Evolutionary conservation across 2,888 invertebrate species (phyloP), one percentile per base, ranked within the genome.

Genomic region (Ormyrus thymus): DNA sequence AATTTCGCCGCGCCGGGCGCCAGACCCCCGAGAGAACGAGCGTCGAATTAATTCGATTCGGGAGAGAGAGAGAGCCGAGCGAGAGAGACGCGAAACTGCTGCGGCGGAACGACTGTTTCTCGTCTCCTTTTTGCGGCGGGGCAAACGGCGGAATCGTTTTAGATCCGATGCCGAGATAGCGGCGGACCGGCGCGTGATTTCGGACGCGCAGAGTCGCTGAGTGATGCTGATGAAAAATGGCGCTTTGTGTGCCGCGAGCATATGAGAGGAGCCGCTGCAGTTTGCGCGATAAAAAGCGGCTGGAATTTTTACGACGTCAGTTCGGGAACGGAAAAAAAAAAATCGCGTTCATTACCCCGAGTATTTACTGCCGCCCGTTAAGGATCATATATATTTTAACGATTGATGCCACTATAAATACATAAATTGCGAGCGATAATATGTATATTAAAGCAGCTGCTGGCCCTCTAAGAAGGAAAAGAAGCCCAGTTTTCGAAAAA

Each of bases 1-100:
- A 81, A 78, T 75, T 62, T 72, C 75, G 56, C 77, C 75, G 71
- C 61, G 10, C 64, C 50, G 64, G 78, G 79, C 75, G 79, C 75
- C 76, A 62, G 65, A 45, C 43, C 46, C n/a, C 13, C 8, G 65
- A 45, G 43, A 48, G 29, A 70, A 78, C 72, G 72, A 76, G 76
- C 55, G 15, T 50, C 15, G 72, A 72, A 78, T 78, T 72, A 73
- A 78, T 78, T 78, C 68, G 68, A 69, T 59, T 77, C 51, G 62
- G 45, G 53, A 53, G 15, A 50, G 65, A 46, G 11, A 46, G 13
- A 65, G 64, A 48, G 64, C 9, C 13, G 53, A 15, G 13, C 7
- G 50, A 50, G 15, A 70, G 72, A 45, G 48, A 59, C n/a, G 46
- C 43, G 15, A 51, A 62, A 65, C 61, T 68, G 66, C 65, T 65